phyloP scores from a whole-genome alignment of 2,888 invertebrate genomes.

The Tridacna crocea region DNA sequence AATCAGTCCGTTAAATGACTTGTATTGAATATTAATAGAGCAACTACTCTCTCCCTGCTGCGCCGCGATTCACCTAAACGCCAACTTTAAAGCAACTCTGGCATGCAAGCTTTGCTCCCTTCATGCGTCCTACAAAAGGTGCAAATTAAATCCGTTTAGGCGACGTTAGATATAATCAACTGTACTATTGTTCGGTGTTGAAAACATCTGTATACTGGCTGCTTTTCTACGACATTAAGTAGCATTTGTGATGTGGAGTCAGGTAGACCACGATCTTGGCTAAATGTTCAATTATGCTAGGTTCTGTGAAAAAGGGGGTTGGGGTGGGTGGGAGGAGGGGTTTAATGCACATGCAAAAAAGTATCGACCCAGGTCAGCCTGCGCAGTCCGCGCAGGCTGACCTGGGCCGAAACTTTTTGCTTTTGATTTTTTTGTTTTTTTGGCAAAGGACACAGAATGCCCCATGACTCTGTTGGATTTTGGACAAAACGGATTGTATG shows the following conservation, averaged over 20 bases:
- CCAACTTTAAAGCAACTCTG: constrained; percentile 6
- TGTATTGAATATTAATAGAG: constrained; percentile 29
- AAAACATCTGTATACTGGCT: constrained; percentile 55
- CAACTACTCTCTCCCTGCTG: constrained; percentile 22
- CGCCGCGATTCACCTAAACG: constrained; percentile 21
- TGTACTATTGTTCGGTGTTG: constrained; percentile 30
- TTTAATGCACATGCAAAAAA: no score
- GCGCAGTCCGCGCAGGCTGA: no score
- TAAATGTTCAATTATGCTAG: no score
- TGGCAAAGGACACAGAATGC: no score
- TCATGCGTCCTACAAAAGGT: constrained; percentile 43
- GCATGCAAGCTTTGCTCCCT: constrained; percentile 18
- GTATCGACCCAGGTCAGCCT: no score
- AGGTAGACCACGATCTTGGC: not conserved
- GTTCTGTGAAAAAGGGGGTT: no score
- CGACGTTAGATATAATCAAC: constrained; percentile 44
- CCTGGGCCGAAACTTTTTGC: no score
- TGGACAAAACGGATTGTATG: no score
- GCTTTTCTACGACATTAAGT: constrained; percentile 4
- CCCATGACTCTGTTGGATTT: no score
- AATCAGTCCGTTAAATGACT: constrained; percentile 36
- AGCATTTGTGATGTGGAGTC: constrained; percentile 18
- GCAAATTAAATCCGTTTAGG: constrained; percentile 58
- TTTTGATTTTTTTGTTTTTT: no score
- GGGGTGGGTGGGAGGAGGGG: no score